Evolutionary conservation across 2,888 invertebrate genomes (phyloP).

Genomic region (Chirona hameri): DNA sequence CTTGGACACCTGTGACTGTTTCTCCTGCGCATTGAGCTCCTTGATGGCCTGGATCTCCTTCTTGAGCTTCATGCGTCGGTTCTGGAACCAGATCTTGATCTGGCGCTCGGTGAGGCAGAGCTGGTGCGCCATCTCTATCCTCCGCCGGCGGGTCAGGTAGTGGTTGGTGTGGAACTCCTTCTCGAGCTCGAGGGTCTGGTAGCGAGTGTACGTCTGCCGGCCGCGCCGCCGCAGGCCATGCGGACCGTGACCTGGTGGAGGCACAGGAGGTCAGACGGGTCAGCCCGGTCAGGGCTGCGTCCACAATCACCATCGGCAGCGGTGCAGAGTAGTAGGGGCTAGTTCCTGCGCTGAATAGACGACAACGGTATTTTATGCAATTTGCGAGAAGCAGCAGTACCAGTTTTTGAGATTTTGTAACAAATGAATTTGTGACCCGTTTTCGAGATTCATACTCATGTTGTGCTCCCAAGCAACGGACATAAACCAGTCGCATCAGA

Average conservation of each 20-base stretch:
- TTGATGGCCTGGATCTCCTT: conserved; percentile 97
- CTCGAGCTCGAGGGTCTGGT: conserved; percentile 95
- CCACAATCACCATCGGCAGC: too few relatives aligned
- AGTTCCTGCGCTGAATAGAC: too few relatives aligned
- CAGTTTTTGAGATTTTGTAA: too few relatives aligned
- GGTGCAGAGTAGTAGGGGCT: too few relatives aligned
- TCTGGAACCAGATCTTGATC: conserved; percentile 98
- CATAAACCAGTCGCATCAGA: too few relatives aligned
- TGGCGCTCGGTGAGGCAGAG: conserved; percentile 94
- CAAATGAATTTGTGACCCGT: too few relatives aligned
- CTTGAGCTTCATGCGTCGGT: conserved; percentile 97
- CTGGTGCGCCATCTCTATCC: conserved; percentile 97
- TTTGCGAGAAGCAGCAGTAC: too few relatives aligned
- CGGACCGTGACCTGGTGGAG: conserved; percentile 62
- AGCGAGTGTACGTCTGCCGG: conserved; percentile 95
- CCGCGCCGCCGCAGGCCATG: conserved; percentile 92
- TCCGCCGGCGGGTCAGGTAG: conserved; percentile 94
- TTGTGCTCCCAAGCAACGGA: too few relatives aligned
- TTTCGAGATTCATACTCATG: too few relatives aligned
- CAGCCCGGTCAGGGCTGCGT: too few relatives aligned
- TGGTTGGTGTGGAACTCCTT: conserved; percentile 98
- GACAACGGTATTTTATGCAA: too few relatives aligned
- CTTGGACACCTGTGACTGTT: conserved; percentile 90
- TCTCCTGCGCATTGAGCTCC: conserved; percentile 94
- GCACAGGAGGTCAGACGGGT: not conserved